These are phyloP conservation scores for Tragelaphus imberbis DNA, from an alignment of 2,113 vertebrate species.

Conservation along the genomic window DNA sequence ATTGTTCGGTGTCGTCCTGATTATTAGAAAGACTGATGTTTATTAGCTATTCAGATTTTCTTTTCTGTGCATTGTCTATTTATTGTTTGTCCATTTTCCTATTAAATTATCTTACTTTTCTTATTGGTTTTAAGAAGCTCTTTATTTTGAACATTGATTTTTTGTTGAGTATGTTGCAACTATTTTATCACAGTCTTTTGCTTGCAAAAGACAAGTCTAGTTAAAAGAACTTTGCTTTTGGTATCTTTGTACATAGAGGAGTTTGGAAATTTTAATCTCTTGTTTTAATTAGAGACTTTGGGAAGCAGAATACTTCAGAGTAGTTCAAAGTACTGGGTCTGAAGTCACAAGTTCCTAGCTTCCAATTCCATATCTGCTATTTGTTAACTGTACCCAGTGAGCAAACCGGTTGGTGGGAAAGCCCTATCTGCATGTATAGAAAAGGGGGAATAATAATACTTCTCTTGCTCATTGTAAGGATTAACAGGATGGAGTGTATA, in stretches of 20 bases:
- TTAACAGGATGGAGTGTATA: not conserved
- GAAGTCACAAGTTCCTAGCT: not conserved
- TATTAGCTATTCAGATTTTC: not conserved
- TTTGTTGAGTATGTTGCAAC: not conserved
- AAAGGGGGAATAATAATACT: not conserved
- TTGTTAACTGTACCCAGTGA: not conserved
- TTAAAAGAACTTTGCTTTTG: not conserved
- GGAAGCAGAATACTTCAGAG: not conserved
- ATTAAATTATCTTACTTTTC: not conserved
- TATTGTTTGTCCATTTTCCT: not conserved
- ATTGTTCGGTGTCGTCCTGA: not conserved
- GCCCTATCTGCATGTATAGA: not conserved
- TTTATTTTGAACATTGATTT: not conserved
- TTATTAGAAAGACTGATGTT: not conserved
- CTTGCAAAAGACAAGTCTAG: not conserved
- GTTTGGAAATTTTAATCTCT: not conserved
- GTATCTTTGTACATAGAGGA: not conserved
- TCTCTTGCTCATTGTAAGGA: not conserved
- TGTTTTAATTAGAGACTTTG: not conserved
- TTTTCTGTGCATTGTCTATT: not conserved
- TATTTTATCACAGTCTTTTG: conserved; percentile 5
- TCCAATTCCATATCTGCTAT: not conserved
- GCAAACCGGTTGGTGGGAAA: not conserved
- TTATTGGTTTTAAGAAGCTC: not conserved
- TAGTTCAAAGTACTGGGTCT: not conserved